Percentiles rank a stretch among this genome's conserved stretches.
phyloP scores from a whole-genome alignment of 2,888 invertebrate species.

The Caenorhabditis auriculariae region DNA sequence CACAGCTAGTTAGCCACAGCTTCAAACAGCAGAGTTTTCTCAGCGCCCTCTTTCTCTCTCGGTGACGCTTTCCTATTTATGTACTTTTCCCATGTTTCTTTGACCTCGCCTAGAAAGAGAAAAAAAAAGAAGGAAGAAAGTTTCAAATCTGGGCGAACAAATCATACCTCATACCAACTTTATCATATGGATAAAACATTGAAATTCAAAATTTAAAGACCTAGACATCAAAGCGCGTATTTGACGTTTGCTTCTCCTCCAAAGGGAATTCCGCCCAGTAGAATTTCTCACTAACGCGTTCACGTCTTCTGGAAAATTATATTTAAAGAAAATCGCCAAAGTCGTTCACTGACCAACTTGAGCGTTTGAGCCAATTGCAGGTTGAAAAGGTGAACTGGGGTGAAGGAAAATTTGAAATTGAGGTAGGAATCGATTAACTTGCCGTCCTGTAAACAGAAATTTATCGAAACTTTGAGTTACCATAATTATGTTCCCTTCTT shows the following conservation, averaged over 20 bases:
- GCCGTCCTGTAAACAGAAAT: constrained; percentile 57
- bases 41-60: constrained; percentile 1
- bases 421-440: constrained; percentile 93
- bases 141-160: not conserved
- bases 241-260: constrained; percentile 62
- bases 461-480: no score
- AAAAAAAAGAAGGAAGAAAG: constrained; percentile 1
- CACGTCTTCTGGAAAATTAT: constrained; percentile 48
- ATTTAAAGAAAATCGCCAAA: not conserved
- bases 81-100: not conserved
- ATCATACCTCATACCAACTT: not conserved
- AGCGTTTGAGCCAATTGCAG: constrained; percentile 50
- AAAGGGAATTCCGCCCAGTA: constrained; percentile 65
- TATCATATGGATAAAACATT: not conserved
- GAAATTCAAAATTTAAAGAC: constrained; percentile 12
- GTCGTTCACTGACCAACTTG: constrained; percentile 54
- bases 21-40: constrained; percentile 4
- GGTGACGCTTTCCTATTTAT: no score
- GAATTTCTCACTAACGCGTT: constrained; percentile 29
- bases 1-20: not conserved
- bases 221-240: constrained; percentile 49
- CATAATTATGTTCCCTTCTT: no score
- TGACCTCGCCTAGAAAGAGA: not conserved
- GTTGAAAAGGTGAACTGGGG: no score
- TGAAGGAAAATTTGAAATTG: constrained; percentile 82